These are phyloP conservation scores for Neosilurus hyrtlii DNA, from an alignment of 2,797 vertebrate species.

Conservation along the genomic window DNA sequence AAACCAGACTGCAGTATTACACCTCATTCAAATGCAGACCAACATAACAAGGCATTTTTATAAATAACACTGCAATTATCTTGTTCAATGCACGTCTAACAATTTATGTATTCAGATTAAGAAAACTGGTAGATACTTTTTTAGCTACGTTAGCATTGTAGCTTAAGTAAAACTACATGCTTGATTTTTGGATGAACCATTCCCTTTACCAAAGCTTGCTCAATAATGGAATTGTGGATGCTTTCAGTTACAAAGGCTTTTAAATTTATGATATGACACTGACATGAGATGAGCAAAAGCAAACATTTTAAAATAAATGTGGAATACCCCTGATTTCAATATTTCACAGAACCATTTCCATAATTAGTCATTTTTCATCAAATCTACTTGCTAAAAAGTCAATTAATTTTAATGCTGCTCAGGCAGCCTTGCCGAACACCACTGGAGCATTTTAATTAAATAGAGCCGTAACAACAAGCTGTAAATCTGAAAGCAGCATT, in stretches of 20 bases:
- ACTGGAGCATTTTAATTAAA: constrained; percentile 77
- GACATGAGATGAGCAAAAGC: constrained; percentile 2
- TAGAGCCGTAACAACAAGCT: constrained; percentile 65
- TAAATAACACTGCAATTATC: background rate
- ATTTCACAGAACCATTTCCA: constrained; percentile 59
- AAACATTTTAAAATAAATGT: constrained; percentile 35
- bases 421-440: constrained; percentile 61
- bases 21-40: background rate
- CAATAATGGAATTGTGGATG: background rate
- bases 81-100: background rate
- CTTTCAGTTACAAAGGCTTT: background rate
- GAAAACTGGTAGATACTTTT: background rate
- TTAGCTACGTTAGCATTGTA: background rate
- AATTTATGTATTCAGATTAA: background rate
- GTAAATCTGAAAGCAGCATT: constrained; percentile 61
- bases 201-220: background rate
- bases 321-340: constrained; percentile 61
- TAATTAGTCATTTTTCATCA: constrained; percentile 69
- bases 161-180: background rate
- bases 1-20: background rate
- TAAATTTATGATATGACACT: background rate
- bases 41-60: background rate
- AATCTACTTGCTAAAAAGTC: constrained; percentile 64
- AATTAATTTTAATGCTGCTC: constrained; percentile 74
- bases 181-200: background rate